Evolutionary conservation across 2,797 vertebrate genomes (phyloP).

Genomic region (Botia kubotai): DNA sequence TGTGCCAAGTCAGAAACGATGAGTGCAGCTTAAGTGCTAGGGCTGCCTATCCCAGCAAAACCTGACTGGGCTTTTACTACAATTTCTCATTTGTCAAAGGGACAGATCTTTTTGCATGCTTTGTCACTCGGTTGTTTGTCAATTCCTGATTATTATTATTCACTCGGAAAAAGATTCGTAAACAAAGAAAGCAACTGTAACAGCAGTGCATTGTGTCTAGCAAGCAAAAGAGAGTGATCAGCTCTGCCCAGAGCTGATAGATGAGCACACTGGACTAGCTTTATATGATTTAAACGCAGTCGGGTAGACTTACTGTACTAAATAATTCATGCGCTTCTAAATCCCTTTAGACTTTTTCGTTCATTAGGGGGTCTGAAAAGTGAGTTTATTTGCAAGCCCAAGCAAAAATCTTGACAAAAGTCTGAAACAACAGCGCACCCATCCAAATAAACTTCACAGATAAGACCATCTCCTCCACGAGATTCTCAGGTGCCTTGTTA

Average conservation of each 20-base stretch:
- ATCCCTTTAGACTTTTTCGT: slow-evolving; percentile 61
- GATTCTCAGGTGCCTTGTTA: slow-evolving; percentile 16
- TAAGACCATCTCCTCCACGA: not conserved
- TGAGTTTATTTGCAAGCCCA: slow-evolving; percentile 57
- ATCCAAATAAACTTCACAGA: not conserved
- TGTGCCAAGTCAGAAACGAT: slow-evolving; percentile 23
- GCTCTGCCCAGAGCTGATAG: slow-evolving; percentile 22
- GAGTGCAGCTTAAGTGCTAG: slow-evolving; percentile 18
- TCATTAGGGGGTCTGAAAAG: slow-evolving; percentile 62
- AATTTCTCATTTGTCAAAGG: slow-evolving; percentile 26
- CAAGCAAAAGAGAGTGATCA: slow-evolving; percentile 34
- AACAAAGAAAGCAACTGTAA: slow-evolving; percentile 18
- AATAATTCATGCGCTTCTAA: slow-evolving; percentile 64
- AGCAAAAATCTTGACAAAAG: slow-evolving; percentile 19
- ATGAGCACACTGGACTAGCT: slow-evolving; percentile 11
- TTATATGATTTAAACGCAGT: slow-evolving; percentile 41
- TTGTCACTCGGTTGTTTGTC: slow-evolving; percentile 21
- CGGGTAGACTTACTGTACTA: slow-evolving; percentile 42
- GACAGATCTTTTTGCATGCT: slow-evolving; percentile 18
- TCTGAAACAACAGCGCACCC: not conserved
- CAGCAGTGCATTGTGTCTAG: slow-evolving; percentile 30
- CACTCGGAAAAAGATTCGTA: slow-evolving; percentile 41
- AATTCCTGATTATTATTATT: slow-evolving; percentile 43
- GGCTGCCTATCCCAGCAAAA: not conserved
- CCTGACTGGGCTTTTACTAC: not conserved